These are phyloP conservation scores for Menidia beryllina DNA, from an alignment of 2,113 vertebrate species.

Conservation along the genomic window DNA sequence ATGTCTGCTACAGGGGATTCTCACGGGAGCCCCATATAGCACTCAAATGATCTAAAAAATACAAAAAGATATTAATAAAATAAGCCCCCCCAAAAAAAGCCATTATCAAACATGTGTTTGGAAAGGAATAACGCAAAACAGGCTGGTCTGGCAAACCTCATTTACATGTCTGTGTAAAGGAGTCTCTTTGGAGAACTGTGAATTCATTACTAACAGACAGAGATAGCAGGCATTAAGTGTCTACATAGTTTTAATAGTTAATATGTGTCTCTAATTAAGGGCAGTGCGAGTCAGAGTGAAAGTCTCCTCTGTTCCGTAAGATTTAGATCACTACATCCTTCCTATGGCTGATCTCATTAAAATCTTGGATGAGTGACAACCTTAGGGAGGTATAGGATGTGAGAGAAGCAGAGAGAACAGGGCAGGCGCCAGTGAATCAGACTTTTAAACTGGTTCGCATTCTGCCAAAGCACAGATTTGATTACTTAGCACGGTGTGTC, in stretches of 20 bases:
- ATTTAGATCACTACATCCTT: slow-evolving; percentile 59
- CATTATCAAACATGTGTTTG: no score
- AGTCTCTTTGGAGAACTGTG: background rate
- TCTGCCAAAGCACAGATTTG: slow-evolving; percentile 56
- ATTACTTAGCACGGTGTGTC: slow-evolving; percentile 70
- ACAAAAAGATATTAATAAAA: no score
- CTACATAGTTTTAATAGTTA: slow-evolving; percentile 35
- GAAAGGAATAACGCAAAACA: no score
- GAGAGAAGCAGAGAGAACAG: background rate
- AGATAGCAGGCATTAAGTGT: background rate
- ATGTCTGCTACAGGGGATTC: no score
- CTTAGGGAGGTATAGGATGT: slow-evolving; percentile 7
- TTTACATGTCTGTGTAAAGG: background rate
- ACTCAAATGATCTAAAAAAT: background rate
- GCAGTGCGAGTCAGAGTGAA: slow-evolving; percentile 11
- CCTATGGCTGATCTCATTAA: slow-evolving; percentile 69
- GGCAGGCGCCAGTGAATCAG: slow-evolving; percentile 39
- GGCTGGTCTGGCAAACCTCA: no score
- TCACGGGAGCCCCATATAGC: no score
- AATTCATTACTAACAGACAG: slow-evolving; percentile 8
- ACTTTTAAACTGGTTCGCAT: slow-evolving; percentile 65
- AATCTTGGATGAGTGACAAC: slow-evolving; percentile 65
- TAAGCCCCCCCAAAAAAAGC: no score
- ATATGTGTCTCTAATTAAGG: slow-evolving; percentile 28
- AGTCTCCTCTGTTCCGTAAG: slow-evolving; percentile 43